These are phyloP conservation scores for Hormiphora californensis DNA, from an alignment of 37 sponge, comb jelly and placozoan genomes.

Conservation along the genomic window DNA sequence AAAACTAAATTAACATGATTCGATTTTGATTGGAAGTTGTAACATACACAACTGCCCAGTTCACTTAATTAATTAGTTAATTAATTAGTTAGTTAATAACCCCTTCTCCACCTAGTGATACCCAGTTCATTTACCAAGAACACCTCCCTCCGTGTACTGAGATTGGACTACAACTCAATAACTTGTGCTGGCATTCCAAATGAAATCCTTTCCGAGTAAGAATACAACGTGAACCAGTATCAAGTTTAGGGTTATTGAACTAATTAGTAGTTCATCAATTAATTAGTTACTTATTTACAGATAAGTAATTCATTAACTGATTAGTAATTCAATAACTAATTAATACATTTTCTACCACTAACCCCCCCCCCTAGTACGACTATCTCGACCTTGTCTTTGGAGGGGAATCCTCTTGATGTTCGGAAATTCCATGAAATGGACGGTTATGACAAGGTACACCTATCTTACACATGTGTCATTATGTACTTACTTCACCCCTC, in stretches of 20 bases:
- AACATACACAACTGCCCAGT: too few species aligned
- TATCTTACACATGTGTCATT: neutral
- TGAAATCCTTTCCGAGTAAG: neutral
- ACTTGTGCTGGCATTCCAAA: neutral
- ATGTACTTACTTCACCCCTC: too few species aligned
- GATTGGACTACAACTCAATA: neutral
- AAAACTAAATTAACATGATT: neutral
- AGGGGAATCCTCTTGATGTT: neutral
- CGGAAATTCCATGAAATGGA: slow-evolving; percentile 19
- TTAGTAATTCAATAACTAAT: neutral
- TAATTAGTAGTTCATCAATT: too few species aligned
- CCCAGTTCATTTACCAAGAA: neutral
- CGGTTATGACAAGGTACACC: slow-evolving; percentile 16
- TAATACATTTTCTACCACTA: too few species aligned
- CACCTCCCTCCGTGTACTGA: neutral
- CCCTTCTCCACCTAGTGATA: too few species aligned
- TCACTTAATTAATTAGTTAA: too few species aligned
- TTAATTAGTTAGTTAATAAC: too few species aligned
- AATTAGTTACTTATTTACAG: too few species aligned
- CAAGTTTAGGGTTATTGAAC: too few species aligned
- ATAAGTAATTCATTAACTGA: too few species aligned
- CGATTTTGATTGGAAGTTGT: too few species aligned
- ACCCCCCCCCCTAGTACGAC: neutral
- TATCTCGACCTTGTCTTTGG: neutral
- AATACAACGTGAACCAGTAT: too few species aligned